Conservation (phyloP, 1,140 invertebrate genomes). For the Drosophila malerkotliana region DNA sequence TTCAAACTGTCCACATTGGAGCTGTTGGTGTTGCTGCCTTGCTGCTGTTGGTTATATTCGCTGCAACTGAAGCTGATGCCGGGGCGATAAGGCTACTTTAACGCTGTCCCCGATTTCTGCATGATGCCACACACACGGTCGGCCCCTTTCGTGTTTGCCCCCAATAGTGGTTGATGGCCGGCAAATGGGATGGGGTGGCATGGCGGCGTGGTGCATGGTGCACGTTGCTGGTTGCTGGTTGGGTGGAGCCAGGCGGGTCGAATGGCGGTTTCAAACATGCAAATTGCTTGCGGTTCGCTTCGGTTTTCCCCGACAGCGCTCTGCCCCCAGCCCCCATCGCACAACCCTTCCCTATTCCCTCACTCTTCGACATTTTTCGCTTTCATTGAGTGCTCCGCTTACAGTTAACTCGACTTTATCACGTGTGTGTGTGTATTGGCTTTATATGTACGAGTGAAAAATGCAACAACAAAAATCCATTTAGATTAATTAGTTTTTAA, state of each 20-base stretch:
- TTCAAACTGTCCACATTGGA: conserved; percentile 78
- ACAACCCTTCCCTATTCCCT: background rate
- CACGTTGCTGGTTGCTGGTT: conserved; percentile 21
- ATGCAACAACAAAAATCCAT: conserved; percentile 80
- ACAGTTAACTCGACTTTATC: conserved; percentile 69
- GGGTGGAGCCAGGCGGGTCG: conserved; percentile 5
- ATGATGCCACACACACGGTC: conserved; percentile 70
- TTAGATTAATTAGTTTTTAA: conserved; percentile 82
- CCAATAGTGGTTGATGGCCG: conserved; percentile 55
- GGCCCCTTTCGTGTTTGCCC: conserved; percentile 77
- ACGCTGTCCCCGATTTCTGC: conserved; percentile 78
- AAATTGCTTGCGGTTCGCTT: conserved; percentile 81
- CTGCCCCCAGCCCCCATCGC: background rate
- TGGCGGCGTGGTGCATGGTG: conserved; percentile 2
- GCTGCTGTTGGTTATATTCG: conserved; percentile 20
- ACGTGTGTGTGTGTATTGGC: conserved; percentile 29
- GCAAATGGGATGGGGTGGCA: conserved; percentile 4
- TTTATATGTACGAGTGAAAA: conserved; percentile 57
- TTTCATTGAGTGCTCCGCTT: conserved; percentile 78
- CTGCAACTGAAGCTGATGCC: conserved; percentile 47
- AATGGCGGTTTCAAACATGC: conserved; percentile 79
- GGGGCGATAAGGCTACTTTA: conserved; percentile 78
- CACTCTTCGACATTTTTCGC: conserved; percentile 57
- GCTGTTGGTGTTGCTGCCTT: conserved; percentile 10
- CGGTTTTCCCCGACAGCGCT: conserved; percentile 49